Percentiles rank a stretch among this genome's conserved stretches.
Conservation (phyloP, 2,113 vertebrate genomes). For the Eudyptes chrysolophus region DNA sequence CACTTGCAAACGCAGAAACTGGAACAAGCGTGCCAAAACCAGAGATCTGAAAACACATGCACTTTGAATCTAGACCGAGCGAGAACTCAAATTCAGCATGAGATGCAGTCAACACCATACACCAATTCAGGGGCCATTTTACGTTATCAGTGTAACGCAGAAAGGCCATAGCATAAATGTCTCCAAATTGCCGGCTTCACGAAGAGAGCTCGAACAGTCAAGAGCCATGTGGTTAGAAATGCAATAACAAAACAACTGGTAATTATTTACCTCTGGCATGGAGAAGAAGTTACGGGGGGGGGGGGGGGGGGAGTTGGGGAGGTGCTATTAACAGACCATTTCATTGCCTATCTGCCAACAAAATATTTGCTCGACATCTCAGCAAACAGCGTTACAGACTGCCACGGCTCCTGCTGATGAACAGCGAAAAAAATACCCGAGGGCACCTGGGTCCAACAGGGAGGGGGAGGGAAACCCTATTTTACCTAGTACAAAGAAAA, state of each 20-base stretch:
- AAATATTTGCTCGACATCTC: background rate
- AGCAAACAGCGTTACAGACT: background rate
- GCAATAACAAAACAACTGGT: background rate
- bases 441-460: background rate
- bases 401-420: background rate
- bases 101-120: background rate
- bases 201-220: background rate
- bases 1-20: background rate
- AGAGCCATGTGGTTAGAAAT: background rate
- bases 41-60: background rate
- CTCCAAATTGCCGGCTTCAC: background rate
- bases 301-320: no score
- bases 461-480: background rate
- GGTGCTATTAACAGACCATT: background rate
- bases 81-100: no score
- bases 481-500: background rate
- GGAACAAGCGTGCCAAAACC: background rate
- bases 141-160: background rate
- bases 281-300: background rate
- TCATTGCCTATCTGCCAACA: background rate
- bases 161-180: background rate
- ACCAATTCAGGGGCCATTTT: rapidly evolving
- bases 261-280: background rate
- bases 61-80: background rate
- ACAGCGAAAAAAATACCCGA: background rate